These are phyloP conservation scores for Cisticola juncidis DNA, from an alignment of 2,113 vertebrate species.

Conservation along the genomic window DNA sequence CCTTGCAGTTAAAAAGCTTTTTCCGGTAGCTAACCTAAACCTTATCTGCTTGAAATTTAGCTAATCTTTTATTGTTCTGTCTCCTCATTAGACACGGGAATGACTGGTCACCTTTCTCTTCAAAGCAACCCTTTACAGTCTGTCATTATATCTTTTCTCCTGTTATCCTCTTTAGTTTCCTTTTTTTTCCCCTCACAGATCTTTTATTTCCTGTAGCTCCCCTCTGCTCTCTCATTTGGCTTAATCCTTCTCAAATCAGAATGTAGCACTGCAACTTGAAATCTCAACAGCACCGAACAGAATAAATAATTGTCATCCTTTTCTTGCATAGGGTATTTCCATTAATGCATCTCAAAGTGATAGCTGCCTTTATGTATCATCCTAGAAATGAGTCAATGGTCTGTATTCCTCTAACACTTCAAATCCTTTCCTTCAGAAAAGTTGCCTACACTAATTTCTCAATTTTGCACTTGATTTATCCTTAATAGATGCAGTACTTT, in stretches of 20 bases:
- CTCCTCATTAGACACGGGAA: not conserved
- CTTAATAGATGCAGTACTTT: not conserved
- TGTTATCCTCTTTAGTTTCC: not conserved
- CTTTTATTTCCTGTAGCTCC: not conserved
- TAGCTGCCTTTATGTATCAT: not conserved
- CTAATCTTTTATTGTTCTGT: not conserved
- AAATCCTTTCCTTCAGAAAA: not conserved
- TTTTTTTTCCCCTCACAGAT: not conserved
- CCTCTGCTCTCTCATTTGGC: not conserved
- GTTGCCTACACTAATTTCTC: not conserved
- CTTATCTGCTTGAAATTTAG: not conserved
- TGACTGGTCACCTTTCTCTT: not conserved
- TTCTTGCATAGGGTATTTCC: not conserved
- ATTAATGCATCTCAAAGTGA: not conserved
- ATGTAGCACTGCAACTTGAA: not conserved
- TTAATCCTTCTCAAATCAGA: not conserved
- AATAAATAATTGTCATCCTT: slow-evolving; percentile 10
- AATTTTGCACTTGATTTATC: not conserved
- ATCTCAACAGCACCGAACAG: not conserved
- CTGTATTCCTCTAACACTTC: not conserved
- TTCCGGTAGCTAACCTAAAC: not conserved
- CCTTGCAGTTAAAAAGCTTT: slow-evolving; percentile 10
- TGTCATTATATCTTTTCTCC: not conserved
- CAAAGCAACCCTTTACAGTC: not conserved
- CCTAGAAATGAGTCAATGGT: not conserved